These are phyloP conservation scores for Cromileptes altivelis DNA, from an alignment of 2,113 vertebrate genomes.

Conservation along the genomic window DNA sequence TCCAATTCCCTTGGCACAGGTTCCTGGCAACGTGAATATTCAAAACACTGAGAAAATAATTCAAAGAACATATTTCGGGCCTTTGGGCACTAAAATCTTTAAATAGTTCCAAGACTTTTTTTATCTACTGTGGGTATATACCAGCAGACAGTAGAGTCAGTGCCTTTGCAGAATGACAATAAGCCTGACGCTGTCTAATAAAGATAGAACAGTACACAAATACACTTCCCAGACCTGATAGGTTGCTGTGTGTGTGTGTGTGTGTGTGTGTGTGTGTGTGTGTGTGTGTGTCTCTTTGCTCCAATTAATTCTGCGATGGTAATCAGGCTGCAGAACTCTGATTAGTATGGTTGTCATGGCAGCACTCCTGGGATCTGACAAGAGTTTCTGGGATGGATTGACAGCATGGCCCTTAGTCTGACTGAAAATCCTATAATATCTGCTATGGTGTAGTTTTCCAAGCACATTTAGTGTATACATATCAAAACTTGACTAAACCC, in stretches of 20 bases:
- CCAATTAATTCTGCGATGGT: conserved; percentile 57
- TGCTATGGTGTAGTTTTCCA: not conserved
- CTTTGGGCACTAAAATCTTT: not conserved
- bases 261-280: conserved; percentile 2
- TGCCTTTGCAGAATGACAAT: conserved; percentile 25
- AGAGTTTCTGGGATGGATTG: conserved; percentile 61
- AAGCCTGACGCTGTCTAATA: conserved; percentile 3
- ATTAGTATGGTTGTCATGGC: conserved; percentile 67
- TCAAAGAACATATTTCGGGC: not conserved
- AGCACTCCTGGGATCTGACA: conserved; percentile 53
- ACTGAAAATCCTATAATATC: conserved; percentile 7
- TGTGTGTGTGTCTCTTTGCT: conserved; percentile 32
- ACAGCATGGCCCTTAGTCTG: conserved; percentile 23
- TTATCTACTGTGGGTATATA: not conserved
- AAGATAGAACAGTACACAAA: conserved; percentile 33
- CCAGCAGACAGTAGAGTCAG: not conserved
- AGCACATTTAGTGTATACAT: not conserved
- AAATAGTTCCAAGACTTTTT: not conserved
- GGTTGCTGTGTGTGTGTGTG: conserved; percentile 2
- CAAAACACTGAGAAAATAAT: not conserved
- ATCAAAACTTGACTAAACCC: not conserved
- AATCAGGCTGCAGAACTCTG: conserved; percentile 55
- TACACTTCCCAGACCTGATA: conserved; percentile 23
- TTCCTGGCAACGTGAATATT: not conserved
- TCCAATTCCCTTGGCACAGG: not conserved